Evolutionary conservation across 2,888 invertebrate species (phyloP).

Genomic region (Euproctis similis): DNA sequence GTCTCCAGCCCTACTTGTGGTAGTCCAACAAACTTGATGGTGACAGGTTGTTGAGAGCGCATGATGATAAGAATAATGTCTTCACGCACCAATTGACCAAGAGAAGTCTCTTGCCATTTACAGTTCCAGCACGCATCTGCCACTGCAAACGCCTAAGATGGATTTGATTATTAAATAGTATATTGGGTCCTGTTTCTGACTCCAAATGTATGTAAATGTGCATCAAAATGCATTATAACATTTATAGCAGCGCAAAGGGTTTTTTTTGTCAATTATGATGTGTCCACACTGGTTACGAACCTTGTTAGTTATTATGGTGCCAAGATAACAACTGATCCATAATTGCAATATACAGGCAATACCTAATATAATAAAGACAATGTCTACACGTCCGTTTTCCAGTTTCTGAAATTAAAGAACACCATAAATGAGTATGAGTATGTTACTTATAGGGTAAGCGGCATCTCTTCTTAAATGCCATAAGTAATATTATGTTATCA

Average conservation of each 20-base stretch:
- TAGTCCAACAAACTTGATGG: conserved; percentile 48
- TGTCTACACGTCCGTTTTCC: conserved; percentile 38
- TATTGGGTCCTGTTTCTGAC: not conserved
- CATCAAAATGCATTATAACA: not conserved
- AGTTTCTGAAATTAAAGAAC: conserved; percentile 40
- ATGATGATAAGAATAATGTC: conserved; percentile 42
- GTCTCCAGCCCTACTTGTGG: conserved; percentile 48
- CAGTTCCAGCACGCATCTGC: conserved; percentile 46
- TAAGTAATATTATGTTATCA: no score
- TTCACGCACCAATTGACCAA: conserved; percentile 33
- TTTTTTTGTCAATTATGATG: no score
- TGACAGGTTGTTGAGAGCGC: conserved; percentile 43
- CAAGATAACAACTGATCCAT: conserved; percentile 55
- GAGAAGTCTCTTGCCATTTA: conserved; percentile 44
- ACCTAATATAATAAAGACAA: conserved; percentile 34
- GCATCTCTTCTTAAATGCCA: no score
- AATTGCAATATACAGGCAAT: conserved; percentile 34
- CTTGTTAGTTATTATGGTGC: conserved; percentile 47
- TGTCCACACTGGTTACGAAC: no score
- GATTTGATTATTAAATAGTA: no score
- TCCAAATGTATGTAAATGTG: not conserved
- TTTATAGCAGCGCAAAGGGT: not conserved
- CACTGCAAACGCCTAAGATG: conserved; percentile 40
- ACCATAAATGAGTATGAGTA: no score
- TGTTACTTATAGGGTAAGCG: no score